A percentile compares a stretch with the other conserved stretches of the same genome.
These are phyloP conservation scores for Cephalopterus ornatus DNA, from an alignment of 2,113 vertebrate species.

Conservation along the genomic window DNA sequence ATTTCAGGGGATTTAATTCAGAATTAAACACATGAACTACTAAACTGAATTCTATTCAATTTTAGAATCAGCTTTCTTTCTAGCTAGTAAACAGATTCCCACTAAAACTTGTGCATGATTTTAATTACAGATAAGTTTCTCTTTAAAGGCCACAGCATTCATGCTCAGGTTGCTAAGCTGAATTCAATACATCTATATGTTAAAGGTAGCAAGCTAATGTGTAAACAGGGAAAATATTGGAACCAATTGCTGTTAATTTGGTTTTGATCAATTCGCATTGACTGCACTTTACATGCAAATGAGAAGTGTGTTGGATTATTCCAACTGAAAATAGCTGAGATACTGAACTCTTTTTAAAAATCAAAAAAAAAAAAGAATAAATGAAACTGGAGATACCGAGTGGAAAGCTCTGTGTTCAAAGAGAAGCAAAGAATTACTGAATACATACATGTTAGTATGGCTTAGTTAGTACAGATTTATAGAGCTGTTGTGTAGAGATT, in stretches of 20 bases:
- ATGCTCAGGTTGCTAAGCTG: slow-evolving; percentile 91
- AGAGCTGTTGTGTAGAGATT: neutral
- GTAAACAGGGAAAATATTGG: slow-evolving; percentile 89
- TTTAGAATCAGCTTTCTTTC: slow-evolving; percentile 72
- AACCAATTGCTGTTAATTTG: slow-evolving; percentile 93
- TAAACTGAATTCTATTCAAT: slow-evolving; percentile 60
- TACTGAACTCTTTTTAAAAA: slow-evolving; percentile 7
- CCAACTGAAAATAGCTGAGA: slow-evolving; percentile 29
- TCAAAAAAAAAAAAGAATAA: neutral
- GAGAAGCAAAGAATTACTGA: neutral
- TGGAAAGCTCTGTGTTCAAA: neutral
- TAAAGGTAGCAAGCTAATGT: slow-evolving; percentile 83
- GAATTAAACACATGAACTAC: slow-evolving; percentile 39
- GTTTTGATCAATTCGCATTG: slow-evolving; percentile 93
- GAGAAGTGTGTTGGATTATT: slow-evolving; percentile 47
- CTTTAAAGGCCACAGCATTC: slow-evolving; percentile 82
- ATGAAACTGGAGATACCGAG: neutral
- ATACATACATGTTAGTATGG: neutral
- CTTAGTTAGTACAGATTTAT: neutral
- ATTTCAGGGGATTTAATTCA: slow-evolving; percentile 58
- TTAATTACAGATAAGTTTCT: slow-evolving; percentile 99
- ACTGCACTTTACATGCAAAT: slow-evolving; percentile 96
- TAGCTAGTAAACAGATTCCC: slow-evolving; percentile 74
- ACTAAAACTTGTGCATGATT: slow-evolving; percentile 89
- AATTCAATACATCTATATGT: slow-evolving; percentile 93